Evolutionary conservation across 2,888 invertebrate species (phyloP).

Genomic region (Dicranocentrus wangi): DNA sequence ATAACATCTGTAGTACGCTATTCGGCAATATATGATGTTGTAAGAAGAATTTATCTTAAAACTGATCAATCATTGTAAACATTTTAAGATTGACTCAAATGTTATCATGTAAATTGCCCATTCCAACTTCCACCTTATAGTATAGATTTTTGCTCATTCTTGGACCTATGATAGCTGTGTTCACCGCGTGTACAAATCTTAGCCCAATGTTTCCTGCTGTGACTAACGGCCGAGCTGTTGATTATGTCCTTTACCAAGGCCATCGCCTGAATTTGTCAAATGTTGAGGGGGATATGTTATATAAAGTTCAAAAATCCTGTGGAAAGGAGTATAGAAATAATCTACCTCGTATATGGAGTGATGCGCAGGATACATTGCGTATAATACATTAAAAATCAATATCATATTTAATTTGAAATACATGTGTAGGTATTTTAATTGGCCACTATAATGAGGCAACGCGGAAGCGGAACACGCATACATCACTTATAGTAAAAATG

Average conservation of each 20-base stretch:
- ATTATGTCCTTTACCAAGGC: slow-evolving; percentile 17
- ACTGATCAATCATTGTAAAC: too few species aligned
- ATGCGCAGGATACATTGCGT: slow-evolving; percentile 33
- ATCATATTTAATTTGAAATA: slow-evolving; percentile 10
- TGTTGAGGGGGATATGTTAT: slow-evolving; percentile 21
- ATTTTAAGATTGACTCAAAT: too few species aligned
- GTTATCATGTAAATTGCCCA: neutral
- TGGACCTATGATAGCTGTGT: slow-evolving; percentile 36
- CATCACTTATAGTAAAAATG: too few species aligned
- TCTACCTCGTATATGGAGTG: slow-evolving; percentile 35
- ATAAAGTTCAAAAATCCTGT: slow-evolving; percentile 15
- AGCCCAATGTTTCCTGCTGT: slow-evolving; percentile 13
- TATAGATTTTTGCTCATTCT: slow-evolving; percentile 26
- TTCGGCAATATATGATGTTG: slow-evolving; percentile 33
- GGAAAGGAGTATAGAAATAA: slow-evolving; percentile 24
- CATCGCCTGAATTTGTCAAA: slow-evolving; percentile 2
- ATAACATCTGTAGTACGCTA: slow-evolving; percentile 21
- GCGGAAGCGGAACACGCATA: too few species aligned
- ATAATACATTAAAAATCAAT: neutral
- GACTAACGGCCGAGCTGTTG: neutral
- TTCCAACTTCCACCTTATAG: slow-evolving; percentile 23
- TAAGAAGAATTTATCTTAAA: slow-evolving; percentile 22
- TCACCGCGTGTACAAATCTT: slow-evolving; percentile 33
- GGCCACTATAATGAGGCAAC: too few species aligned
- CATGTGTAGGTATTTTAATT: too few species aligned